Evolutionary conservation across 2,113 vertebrate genomes (phyloP).

Genomic region (Trematocara nigrifrons): DNA sequence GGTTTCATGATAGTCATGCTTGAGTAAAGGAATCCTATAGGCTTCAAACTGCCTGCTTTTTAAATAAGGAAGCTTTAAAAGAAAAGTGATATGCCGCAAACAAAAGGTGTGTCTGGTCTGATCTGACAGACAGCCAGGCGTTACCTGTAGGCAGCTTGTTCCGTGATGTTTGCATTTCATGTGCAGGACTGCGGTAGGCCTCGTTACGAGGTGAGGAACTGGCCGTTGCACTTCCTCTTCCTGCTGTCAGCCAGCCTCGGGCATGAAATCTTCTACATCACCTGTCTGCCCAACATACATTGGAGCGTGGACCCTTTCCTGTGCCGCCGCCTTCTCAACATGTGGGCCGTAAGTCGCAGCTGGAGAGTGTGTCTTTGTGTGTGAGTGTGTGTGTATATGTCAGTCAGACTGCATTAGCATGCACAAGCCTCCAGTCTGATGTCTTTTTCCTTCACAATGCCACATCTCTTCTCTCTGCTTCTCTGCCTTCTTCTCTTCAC

Average conservation of each 20-base stretch:
- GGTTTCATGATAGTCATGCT: neutral
- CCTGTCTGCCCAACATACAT: slow-evolving; percentile 85
- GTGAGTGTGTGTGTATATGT: neutral
- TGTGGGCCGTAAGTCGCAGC: slow-evolving; percentile 76
- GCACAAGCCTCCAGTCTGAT: neutral
- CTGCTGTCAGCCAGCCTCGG: slow-evolving; percentile 84
- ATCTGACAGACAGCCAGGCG: neutral
- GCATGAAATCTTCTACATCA: slow-evolving; percentile 92
- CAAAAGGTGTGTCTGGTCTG: neutral
- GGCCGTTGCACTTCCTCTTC: slow-evolving; percentile 87
- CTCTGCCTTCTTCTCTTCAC: slow-evolving; percentile 35
- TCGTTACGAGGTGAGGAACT: slow-evolving; percentile 84
- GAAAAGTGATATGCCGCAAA: neutral
- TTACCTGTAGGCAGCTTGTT: neutral
- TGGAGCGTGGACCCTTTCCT: slow-evolving; percentile 91
- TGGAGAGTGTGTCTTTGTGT: neutral
- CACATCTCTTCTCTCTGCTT: slow-evolving; percentile 30
- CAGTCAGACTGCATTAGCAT: neutral
- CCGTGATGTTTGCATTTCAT: neutral
- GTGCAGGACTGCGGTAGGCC: slow-evolving; percentile 54
- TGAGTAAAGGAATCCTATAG: neutral
- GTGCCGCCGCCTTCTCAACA: slow-evolving; percentile 84
- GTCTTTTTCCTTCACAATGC: slow-evolving; percentile 26
- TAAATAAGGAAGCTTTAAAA: neutral
- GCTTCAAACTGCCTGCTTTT: neutral